These are phyloP conservation scores for Dromaius novaehollandiae DNA, from an alignment of 2,113 vertebrate species.

Conservation along the genomic window DNA sequence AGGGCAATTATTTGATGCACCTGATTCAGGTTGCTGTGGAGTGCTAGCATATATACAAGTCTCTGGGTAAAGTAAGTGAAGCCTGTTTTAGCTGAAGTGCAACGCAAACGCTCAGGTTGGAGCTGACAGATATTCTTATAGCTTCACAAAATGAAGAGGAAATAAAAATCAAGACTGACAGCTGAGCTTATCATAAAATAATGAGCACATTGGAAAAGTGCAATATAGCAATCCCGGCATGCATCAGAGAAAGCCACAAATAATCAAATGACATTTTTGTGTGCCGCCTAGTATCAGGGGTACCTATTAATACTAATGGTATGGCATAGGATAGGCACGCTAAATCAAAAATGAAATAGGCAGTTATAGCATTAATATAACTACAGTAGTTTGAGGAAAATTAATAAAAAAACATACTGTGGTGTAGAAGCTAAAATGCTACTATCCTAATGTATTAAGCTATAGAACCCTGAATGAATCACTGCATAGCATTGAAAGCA, in stretches of 20 bases:
- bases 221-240: background rate
- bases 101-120: background rate
- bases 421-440: background rate
- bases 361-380: background rate
- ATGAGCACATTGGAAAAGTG: background rate
- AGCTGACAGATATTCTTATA: slow-evolving; percentile 5
- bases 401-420: background rate
- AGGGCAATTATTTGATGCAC: background rate
- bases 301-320: background rate
- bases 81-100: background rate
- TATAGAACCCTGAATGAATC: background rate
- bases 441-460: background rate
- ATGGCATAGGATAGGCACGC: background rate
- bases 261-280: background rate
- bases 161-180: slow-evolving; percentile 32
- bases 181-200: background rate
- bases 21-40: background rate
- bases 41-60: background rate
- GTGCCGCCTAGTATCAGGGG: background rate
- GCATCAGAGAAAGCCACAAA: slow-evolving; percentile 6
- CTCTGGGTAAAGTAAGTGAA: slow-evolving; percentile 11
- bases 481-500: background rate
- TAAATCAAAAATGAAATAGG: background rate
- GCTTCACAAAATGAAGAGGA: background rate
- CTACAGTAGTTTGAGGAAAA: background rate